Conservation (phyloP, 2,113 vertebrate genomes). For the Erythrocebus patas region DNA sequence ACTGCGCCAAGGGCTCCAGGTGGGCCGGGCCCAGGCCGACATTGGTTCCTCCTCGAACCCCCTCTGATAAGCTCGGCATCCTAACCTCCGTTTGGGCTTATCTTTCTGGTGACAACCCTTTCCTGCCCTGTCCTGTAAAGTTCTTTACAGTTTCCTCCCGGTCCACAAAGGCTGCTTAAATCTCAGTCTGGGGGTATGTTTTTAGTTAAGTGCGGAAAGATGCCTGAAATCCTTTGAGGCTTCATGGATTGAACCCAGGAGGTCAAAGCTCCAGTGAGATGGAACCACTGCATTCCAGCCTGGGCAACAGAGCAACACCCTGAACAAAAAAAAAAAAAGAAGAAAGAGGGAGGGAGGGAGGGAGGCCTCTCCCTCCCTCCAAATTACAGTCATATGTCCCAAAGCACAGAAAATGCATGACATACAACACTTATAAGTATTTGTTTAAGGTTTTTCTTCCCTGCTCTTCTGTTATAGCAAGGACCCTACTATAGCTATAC, state of each 20-base stretch:
- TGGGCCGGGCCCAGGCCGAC: neutral
- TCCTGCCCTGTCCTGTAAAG: too few relatives aligned
- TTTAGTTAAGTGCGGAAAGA: too few relatives aligned
- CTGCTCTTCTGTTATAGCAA: neutral
- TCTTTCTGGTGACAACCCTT: neutral
- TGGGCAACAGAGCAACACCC: too few relatives aligned
- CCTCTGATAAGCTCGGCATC: neutral
- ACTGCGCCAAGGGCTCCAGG: rapidly evolving
- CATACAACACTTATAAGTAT: neutral
- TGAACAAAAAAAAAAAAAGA: too few relatives aligned
- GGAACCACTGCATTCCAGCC: too few relatives aligned
- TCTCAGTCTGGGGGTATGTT: too few relatives aligned
- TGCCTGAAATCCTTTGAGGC: too few relatives aligned
- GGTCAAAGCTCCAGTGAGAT: too few relatives aligned
- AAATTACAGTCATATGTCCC: neutral
- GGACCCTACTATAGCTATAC: neutral
- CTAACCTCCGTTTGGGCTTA: neutral
- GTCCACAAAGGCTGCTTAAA: too few relatives aligned
- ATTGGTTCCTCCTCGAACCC: rapidly evolving
- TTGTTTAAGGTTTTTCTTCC: neutral
- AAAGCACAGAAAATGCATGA: neutral
- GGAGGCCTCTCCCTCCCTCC: rapidly evolving
- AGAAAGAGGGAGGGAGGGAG: too few relatives aligned
- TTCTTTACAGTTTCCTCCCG: too few relatives aligned
- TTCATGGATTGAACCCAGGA: too few relatives aligned